A percentile compares a stretch with the other conserved stretches of the same genome.
phyloP scores from a whole-genome alignment of 2,888 invertebrate species.

The Microplitis deprimator region DNA sequence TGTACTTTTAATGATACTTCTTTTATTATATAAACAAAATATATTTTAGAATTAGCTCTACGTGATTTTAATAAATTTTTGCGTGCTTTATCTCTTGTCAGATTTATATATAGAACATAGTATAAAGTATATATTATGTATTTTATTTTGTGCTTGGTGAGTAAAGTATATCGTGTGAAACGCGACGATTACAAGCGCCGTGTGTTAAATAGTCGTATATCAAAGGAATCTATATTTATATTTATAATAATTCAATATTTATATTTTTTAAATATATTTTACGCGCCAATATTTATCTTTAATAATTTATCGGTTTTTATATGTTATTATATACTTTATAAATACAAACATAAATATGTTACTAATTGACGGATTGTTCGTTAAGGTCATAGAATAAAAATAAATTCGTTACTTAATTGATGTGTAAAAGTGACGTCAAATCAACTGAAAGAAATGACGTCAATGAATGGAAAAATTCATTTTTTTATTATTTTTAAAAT shows the following conservation, averaged over 20 bases:
- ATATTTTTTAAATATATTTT: neutral
- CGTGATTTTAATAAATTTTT: neutral
- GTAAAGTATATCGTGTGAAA: neutral
- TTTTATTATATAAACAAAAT: neutral
- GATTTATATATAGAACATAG: neutral
- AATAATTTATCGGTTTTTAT: neutral
- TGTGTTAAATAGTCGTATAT: neutral
- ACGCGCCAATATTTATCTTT: neutral
- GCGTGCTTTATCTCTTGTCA: neutral
- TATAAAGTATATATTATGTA: neutral
- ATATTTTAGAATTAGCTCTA: neutral
- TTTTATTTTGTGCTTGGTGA: neutral
- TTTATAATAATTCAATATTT: neutral
- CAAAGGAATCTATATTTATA: neutral
- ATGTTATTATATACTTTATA: neutral
- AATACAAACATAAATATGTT: neutral
- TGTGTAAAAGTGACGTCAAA: neutral
- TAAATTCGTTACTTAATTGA: neutral
- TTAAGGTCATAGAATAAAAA: neutral
- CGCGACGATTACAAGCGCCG: neutral
- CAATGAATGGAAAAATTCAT: slow-evolving; percentile 7
- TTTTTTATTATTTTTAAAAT: neutral
- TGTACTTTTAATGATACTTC: neutral
- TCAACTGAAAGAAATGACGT: slow-evolving; percentile 3
- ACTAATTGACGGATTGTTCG: neutral